Conservation (phyloP, 2,797 vertebrate species). For the Schizothorax lantsangensis region DNA sequence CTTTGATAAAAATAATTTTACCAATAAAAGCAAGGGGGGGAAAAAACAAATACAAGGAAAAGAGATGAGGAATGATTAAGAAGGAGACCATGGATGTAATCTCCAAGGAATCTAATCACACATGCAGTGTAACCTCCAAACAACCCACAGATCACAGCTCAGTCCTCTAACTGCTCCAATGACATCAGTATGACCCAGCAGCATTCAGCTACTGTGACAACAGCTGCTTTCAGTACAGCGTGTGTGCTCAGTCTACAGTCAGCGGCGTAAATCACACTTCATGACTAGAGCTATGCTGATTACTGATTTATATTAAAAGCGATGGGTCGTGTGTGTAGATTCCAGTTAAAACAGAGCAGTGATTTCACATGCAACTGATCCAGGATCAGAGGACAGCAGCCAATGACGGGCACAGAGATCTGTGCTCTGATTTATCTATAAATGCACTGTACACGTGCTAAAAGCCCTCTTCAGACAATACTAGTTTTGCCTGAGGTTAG, state of each 20-base stretch:
- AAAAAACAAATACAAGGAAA: background rate
- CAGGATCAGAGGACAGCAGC: constrained; percentile 7
- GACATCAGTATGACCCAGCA: constrained; percentile 22
- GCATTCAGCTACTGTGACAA: constrained; percentile 5
- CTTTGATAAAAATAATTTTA: background rate
- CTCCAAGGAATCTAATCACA: background rate
- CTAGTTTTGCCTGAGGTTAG: background rate
- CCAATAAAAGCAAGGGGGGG: too few species aligned
- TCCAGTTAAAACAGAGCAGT: constrained; percentile 2
- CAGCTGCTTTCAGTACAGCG: constrained; percentile 36
- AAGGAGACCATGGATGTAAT: background rate
- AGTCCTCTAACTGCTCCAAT: constrained; percentile 28
- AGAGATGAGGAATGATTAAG: constrained; percentile 12
- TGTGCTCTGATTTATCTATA: background rate
- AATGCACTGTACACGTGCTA: background rate
- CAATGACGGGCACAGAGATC: background rate
- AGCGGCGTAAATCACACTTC: background rate
- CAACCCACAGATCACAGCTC: background rate
- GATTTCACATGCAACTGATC: background rate
- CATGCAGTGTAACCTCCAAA: constrained; percentile 18
- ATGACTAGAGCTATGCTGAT: background rate
- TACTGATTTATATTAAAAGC: constrained; percentile 8
- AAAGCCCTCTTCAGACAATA: background rate
- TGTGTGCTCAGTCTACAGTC: background rate
- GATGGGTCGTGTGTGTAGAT: background rate